These are phyloP conservation scores for Brachypalpus laphriformis DNA, from an alignment of 2,888 invertebrate species.

Conservation along the genomic window DNA sequence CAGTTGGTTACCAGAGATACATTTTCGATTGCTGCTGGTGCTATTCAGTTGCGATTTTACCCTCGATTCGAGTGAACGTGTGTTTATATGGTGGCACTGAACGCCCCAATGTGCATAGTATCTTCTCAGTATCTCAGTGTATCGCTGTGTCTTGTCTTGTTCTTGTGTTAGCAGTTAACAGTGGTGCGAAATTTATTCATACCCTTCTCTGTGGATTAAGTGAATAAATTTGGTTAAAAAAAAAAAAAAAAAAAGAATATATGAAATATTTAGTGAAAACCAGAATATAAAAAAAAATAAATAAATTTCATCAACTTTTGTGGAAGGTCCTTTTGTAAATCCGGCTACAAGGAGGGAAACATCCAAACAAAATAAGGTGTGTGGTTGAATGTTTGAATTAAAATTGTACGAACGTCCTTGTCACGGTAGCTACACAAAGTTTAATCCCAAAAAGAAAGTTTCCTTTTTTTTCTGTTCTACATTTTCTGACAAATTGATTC, in stretches of 20 bases:
- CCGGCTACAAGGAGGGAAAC: slow-evolving; percentile 29
- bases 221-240: slow-evolving; percentile 19
- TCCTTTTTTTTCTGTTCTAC: slow-evolving; percentile 18
- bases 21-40: slow-evolving; percentile 53
- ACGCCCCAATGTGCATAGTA: slow-evolving; percentile 35
- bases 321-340: slow-evolving; percentile 44
- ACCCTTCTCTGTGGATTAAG: slow-evolving; percentile 26
- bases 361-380: slow-evolving; percentile 49
- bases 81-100: slow-evolving; percentile 35
- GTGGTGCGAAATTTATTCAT: slow-evolving; percentile 39
- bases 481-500: slow-evolving; percentile 59
- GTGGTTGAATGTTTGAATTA: slow-evolving; percentile 27
- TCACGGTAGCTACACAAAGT: slow-evolving; percentile 28
- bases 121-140: slow-evolving; percentile 35
- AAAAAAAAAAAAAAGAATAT: slow-evolving; percentile 9
- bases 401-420: slow-evolving; percentile 21
- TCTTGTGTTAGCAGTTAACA: slow-evolving; percentile 36
- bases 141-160: slow-evolving; percentile 31
- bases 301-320: slow-evolving; percentile 51
- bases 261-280: slow-evolving; percentile 18
- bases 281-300: slow-evolving; percentile 3
- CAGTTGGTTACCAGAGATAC: slow-evolving; percentile 65
- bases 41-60: slow-evolving; percentile 69
- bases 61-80: slow-evolving; percentile 72
- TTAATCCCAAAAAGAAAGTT: slow-evolving; percentile 33